Conservation (phyloP, 1,140 invertebrate species). For the Heliconius hermathena region DNA sequence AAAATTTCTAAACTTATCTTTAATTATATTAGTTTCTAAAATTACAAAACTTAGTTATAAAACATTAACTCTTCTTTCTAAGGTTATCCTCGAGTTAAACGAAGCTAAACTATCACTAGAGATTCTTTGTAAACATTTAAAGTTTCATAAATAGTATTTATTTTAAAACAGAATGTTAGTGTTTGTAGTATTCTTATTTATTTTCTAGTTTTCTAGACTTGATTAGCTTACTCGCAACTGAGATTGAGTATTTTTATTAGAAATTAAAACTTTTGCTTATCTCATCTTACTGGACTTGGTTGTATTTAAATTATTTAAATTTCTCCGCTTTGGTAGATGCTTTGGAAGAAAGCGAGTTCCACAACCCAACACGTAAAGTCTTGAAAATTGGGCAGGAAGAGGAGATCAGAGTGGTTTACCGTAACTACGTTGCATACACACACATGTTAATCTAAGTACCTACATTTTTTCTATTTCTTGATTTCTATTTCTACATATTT, state of each 20-base stretch:
- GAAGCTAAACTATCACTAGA: slow-evolving; percentile 7
- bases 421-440: too few species aligned
- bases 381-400: too few species aligned
- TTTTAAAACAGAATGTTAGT: slow-evolving; percentile 4
- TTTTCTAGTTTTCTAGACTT: background rate
- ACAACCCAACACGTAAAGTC: too few species aligned
- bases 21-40: slow-evolving; percentile 9
- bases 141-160: slow-evolving; percentile 11
- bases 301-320: too few species aligned
- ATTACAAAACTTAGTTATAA: background rate
- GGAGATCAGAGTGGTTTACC: too few species aligned
- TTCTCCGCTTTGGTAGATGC: too few species aligned
- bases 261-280: background rate
- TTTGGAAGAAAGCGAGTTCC: too few species aligned
- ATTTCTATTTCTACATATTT: too few species aligned
- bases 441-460: too few species aligned
- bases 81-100: background rate
- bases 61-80: background rate
- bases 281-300: background rate
- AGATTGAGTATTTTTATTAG: background rate
- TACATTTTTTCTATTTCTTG: too few species aligned
- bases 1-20: background rate
- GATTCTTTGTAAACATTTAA: background rate
- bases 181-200: background rate
- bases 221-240: background rate